Evolutionary conservation across 2,888 invertebrate species (phyloP).

Genomic region (Lymantria dispar): DNA sequence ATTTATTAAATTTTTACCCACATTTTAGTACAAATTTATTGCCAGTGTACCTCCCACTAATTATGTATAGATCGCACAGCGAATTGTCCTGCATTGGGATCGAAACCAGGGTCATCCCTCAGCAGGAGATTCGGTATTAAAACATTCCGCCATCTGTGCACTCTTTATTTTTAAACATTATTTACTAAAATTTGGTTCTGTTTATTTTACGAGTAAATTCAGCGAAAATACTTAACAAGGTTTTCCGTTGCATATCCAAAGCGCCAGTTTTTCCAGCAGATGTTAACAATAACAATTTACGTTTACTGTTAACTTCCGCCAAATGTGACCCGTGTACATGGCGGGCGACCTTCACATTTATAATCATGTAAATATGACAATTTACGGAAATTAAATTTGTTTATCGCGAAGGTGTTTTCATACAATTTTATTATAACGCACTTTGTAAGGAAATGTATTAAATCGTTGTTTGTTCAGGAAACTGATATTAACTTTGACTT

Average conservation of each 20-base stretch:
- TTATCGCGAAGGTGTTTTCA: slow-evolving; percentile 33
- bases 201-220: slow-evolving; percentile 14
- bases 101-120: too few species aligned
- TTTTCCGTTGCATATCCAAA: slow-evolving; percentile 4
- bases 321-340: slow-evolving; percentile 37
- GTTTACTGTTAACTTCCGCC: slow-evolving; percentile 43
- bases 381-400: slow-evolving; percentile 41
- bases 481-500: too few species aligned
- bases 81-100: too few species aligned
- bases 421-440: slow-evolving; percentile 32
- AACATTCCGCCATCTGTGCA: too few species aligned
- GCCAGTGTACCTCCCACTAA: too few species aligned
- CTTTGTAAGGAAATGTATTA: slow-evolving; percentile 21
- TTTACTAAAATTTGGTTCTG: neutral
- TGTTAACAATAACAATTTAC: slow-evolving; percentile 21
- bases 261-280: slow-evolving; percentile 14
- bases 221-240: slow-evolving; percentile 7
- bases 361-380: slow-evolving; percentile 38
- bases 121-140: too few species aligned
- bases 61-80: too few species aligned
- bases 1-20: too few species aligned
- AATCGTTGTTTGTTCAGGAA: neutral
- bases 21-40: too few species aligned
- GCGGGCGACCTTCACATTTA: slow-evolving; percentile 42
- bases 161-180: too few species aligned